These are phyloP conservation scores for Melopsittacus undulatus DNA, from an alignment of 2,797 vertebrate species.

Conservation along the genomic window DNA sequence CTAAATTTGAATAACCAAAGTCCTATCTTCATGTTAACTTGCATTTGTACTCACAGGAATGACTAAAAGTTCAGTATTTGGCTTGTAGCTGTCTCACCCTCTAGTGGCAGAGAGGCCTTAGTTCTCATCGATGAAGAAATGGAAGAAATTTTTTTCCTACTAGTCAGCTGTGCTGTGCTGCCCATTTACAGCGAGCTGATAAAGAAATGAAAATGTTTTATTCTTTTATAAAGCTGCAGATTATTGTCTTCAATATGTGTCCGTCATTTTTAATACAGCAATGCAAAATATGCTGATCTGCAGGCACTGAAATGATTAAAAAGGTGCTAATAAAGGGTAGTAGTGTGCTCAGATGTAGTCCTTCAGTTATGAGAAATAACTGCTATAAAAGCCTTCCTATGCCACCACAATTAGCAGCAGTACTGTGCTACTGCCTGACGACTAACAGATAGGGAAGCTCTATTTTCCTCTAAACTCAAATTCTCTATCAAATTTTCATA, in stretches of 20 bases:
- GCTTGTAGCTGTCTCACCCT: constrained; percentile 62
- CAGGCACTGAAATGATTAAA: neutral
- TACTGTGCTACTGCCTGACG: neutral
- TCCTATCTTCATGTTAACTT: neutral
- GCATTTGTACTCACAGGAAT: neutral
- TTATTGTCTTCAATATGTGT: neutral
- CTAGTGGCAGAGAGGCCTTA: constrained; percentile 64
- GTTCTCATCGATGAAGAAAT: constrained; percentile 7
- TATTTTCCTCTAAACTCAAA: neutral
- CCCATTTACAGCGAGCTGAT: neutral
- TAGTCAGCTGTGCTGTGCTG: neutral
- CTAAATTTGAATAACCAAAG: neutral
- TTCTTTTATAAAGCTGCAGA: neutral
- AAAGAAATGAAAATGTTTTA: neutral
- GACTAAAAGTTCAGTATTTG: neutral
- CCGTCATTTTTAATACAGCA: neutral
- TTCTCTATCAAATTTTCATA: neutral
- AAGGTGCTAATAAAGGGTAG: neutral
- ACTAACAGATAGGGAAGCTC: neutral
- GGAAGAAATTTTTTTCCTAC: neutral
- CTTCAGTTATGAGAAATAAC: neutral
- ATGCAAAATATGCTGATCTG: neutral
- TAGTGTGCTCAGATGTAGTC: neutral
- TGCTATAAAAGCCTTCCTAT: neutral
- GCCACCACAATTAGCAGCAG: neutral